Percentiles rank a stretch among this genome's conserved stretches.
Evolutionary conservation across 1,140 invertebrate genomes (phyloP).

Genomic region (Lasaia peninsularis): DNA sequence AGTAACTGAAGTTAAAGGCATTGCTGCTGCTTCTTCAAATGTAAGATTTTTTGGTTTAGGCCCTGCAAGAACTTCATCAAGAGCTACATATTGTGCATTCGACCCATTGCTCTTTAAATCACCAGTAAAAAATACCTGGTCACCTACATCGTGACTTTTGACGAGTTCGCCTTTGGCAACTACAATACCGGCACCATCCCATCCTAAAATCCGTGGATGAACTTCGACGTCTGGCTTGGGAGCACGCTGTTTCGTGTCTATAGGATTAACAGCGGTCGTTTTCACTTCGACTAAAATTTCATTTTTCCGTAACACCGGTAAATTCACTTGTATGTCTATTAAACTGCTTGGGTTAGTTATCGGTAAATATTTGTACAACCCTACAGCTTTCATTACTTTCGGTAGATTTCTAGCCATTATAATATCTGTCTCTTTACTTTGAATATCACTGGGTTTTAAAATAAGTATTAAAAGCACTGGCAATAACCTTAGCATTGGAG

Average conservation of each 20-base stretch:
- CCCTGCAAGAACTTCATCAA: slow-evolving; percentile 50
- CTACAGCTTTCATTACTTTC: slow-evolving; percentile 58
- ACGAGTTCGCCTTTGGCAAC: slow-evolving; percentile 45
- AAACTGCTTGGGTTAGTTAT: slow-evolving; percentile 53
- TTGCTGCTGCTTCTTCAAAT: slow-evolving; percentile 63
- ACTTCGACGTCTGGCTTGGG: slow-evolving; percentile 47
- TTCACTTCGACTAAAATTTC: slow-evolving; percentile 62
- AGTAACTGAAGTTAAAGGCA: slow-evolving; percentile 55
- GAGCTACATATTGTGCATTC: slow-evolving; percentile 58
- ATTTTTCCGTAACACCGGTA: slow-evolving; percentile 40
- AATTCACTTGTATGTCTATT: slow-evolving; percentile 46
- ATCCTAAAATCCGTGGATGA: slow-evolving; percentile 53
- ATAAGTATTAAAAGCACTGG: background rate
- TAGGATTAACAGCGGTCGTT: slow-evolving; percentile 58
- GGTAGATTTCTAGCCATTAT: slow-evolving; percentile 42
- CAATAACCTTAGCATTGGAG: background rate
- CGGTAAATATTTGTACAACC: slow-evolving; percentile 63
- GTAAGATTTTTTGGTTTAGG: slow-evolving; percentile 57
- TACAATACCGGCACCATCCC: slow-evolving; percentile 56
- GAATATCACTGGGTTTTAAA: background rate
- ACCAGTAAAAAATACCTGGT: slow-evolving; percentile 60
- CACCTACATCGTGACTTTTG: slow-evolving; percentile 47
- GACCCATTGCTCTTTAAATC: slow-evolving; percentile 50
- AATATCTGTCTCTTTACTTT: background rate
- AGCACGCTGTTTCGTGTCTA: slow-evolving; percentile 57